Conservation (phyloP, 2,797 vertebrate genomes). For the Prionace glauca region DNA sequence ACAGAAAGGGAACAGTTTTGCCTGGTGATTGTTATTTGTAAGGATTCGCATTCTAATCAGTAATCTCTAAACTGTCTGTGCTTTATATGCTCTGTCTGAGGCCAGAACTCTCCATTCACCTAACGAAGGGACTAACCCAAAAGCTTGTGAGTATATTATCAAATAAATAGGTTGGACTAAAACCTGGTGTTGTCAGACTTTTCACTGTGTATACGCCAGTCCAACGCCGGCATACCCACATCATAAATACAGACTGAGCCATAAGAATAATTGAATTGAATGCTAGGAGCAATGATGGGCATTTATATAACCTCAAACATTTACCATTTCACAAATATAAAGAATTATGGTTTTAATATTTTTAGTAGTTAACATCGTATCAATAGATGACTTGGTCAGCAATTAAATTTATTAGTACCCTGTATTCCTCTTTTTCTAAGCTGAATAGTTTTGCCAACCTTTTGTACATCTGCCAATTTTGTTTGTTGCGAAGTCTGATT, state of each 20-base stretch:
- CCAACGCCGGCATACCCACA: too few species aligned
- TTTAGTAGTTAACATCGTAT: neutral
- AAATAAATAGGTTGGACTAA: too few species aligned
- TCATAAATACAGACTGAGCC: neutral
- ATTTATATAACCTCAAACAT: neutral
- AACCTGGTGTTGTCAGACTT: too few species aligned
- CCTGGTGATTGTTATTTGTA: too few species aligned
- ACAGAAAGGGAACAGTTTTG: too few species aligned
- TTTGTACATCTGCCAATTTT: neutral
- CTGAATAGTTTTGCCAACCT: neutral
- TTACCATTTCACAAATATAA: neutral
- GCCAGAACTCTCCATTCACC: too few species aligned
- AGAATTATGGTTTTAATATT: neutral
- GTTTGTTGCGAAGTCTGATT: neutral
- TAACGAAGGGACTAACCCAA: too few species aligned
- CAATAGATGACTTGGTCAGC: neutral
- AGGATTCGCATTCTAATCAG: too few species aligned
- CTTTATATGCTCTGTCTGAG: too few species aligned
- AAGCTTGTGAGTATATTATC: too few species aligned
- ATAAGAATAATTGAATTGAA: neutral
- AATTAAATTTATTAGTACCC: neutral
- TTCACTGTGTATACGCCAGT: too few species aligned
- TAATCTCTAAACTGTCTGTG: too few species aligned
- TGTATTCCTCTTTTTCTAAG: neutral
- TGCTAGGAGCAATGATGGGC: neutral